Evolutionary conservation across 1,140 invertebrate genomes (phyloP).

Genomic region (Marisa cornuarietis): DNA sequence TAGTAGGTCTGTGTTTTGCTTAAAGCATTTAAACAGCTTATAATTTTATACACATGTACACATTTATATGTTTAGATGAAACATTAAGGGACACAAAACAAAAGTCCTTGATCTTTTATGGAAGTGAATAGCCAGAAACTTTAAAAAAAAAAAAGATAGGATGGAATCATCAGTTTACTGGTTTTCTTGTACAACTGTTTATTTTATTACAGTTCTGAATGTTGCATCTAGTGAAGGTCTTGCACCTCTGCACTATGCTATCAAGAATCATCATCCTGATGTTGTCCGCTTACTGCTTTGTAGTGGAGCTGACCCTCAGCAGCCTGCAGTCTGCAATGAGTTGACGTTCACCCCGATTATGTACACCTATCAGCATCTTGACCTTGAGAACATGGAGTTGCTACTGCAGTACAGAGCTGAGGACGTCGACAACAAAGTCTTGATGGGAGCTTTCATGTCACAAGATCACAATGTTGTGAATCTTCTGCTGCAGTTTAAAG

Average conservation of each 20-base stretch:
- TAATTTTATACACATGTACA: not conserved
- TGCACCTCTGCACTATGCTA: conserved; percentile 60
- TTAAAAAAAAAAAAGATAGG: too few relatives aligned
- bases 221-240: conserved; percentile 31
- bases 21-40: not conserved
- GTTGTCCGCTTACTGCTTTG: conserved; percentile 79
- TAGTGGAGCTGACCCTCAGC: conserved; percentile 72
- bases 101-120: too few relatives aligned
- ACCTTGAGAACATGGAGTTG: conserved; percentile 73
- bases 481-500: conserved; percentile 67
- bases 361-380: conserved; percentile 77
- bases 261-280: conserved; percentile 79
- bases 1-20: too few relatives aligned
- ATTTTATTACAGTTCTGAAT: conserved; percentile 36
- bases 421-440: conserved; percentile 86
- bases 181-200: not conserved
- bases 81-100: too few relatives aligned
- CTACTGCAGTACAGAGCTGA: conserved; percentile 86
- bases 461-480: conserved; percentile 78
- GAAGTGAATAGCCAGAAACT: too few relatives aligned
- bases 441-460: conserved; percentile 76
- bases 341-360: conserved; percentile 71
- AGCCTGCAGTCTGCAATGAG: conserved; percentile 49
- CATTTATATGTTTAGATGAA: not conserved
- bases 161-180: not conserved